These are phyloP conservation scores for Bibio marci DNA, from an alignment of 2,888 invertebrate genomes.

Conservation along the genomic window DNA sequence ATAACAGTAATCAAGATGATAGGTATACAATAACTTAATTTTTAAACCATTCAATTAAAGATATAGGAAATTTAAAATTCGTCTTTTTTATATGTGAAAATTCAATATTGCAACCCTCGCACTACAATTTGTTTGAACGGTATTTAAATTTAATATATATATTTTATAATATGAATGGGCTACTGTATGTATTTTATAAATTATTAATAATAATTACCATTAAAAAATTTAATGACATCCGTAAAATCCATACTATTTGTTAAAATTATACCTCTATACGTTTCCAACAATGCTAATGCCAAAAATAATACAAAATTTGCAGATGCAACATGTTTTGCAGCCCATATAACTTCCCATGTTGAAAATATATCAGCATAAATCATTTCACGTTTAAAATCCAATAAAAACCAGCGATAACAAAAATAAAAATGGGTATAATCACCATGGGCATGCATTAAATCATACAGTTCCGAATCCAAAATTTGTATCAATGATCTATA, in stretches of 20 bases:
- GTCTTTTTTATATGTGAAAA: no score
- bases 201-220: slow-evolving; percentile 42
- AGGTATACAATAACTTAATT: no score
- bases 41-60: no score
- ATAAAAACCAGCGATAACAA: slow-evolving; percentile 91
- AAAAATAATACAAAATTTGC: slow-evolving; percentile 85
- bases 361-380: slow-evolving; percentile 85
- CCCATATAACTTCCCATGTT: slow-evolving; percentile 94
- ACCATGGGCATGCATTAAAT: slow-evolving; percentile 85
- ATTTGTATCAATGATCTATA: slow-evolving; percentile 63
- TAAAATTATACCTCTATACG: slow-evolving; percentile 84
- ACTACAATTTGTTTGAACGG: no score
- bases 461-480: slow-evolving; percentile 82
- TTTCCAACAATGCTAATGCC: slow-evolving; percentile 78
- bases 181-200: no score
- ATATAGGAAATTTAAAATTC: no score
- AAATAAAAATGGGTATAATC: slow-evolving; percentile 97
- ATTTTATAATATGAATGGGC: no score
- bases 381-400: slow-evolving; percentile 90
- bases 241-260: slow-evolving; percentile 96
- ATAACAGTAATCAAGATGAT: no score
- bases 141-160: no score
- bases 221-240: slow-evolving; percentile 95
- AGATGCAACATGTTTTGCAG: slow-evolving; percentile 71
- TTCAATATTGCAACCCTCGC: no score